Conservation (phyloP, 2,797 vertebrate genomes). For the Channallabes apus region DNA sequence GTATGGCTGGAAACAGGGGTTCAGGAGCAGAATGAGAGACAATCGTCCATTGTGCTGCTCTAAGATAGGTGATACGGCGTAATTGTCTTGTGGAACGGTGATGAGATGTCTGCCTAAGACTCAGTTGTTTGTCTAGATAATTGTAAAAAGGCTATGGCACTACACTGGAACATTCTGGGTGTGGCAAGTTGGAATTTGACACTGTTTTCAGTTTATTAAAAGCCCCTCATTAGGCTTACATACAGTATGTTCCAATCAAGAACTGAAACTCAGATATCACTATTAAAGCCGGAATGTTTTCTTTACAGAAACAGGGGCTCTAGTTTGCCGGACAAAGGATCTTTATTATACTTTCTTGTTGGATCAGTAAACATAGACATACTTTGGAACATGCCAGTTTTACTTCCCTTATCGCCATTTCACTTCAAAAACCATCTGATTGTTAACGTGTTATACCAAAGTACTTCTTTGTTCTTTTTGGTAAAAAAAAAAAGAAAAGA, state of each 20-base stretch:
- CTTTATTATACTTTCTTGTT: background rate
- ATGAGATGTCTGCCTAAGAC: conserved; percentile 5
- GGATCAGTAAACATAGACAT: background rate
- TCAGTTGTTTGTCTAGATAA: conserved; percentile 22
- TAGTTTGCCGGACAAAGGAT: background rate
- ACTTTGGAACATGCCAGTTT: background rate
- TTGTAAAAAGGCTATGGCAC: background rate
- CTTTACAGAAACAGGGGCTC: background rate
- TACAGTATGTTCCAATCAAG: background rate
- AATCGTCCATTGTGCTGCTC: background rate
- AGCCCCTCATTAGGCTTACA: background rate
- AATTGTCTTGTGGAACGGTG: background rate
- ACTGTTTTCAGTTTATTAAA: background rate
- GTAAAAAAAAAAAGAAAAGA: background rate
- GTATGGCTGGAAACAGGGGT: background rate
- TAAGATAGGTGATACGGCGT: background rate
- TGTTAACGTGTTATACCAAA: background rate
- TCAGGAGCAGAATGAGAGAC: background rate
- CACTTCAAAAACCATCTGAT: background rate
- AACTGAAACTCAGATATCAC: background rate
- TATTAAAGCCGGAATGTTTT: background rate
- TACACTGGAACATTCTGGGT: background rate
- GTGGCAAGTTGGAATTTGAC: background rate
- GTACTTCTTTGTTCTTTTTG: background rate
- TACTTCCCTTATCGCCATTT: background rate